Evolutionary conservation across 1,140 invertebrate species (phyloP).

Genomic region (Lucilia sericata): DNA sequence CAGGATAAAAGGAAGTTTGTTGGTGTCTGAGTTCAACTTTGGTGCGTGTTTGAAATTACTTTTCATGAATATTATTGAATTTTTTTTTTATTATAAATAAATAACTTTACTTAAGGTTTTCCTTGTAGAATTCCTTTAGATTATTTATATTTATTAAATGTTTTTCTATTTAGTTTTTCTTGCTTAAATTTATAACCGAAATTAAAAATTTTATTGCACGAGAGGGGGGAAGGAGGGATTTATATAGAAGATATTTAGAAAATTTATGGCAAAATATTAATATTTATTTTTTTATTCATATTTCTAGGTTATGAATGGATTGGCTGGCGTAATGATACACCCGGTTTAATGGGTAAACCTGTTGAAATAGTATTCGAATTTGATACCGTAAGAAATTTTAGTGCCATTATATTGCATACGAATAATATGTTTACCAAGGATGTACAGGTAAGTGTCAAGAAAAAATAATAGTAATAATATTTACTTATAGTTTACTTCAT

Average conservation of each 20-base stretch:
- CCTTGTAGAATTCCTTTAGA: conserved; percentile 10
- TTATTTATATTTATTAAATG: conserved; percentile 20
- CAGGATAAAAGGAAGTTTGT: conserved; percentile 27
- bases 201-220: background rate
- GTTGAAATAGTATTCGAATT: conserved; percentile 87
- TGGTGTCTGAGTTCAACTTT: background rate
- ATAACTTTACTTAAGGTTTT: conserved; percentile 25
- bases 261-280: background rate
- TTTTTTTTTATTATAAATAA: background rate
- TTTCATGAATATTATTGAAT: background rate
- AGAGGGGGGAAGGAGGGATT: too few relatives aligned
- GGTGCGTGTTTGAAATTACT: conserved; percentile 42
- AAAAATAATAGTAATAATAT: too few relatives aligned
- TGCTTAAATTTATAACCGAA: background rate
- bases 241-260: background rate
- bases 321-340: conserved; percentile 84
- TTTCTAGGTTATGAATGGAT: conserved; percentile 86
- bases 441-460: conserved; percentile 73
- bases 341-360: conserved; percentile 70
- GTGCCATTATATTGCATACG: conserved; percentile 79
- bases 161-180: background rate
- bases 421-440: conserved; percentile 78
- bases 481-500: too few relatives aligned
- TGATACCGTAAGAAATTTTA: conserved; percentile 81
- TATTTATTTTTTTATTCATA: conserved; percentile 48